A percentile compares a stretch with the other conserved stretches of the same genome.
Conservation (phyloP, 2,797 vertebrate species). For the Characodon lateralis region DNA sequence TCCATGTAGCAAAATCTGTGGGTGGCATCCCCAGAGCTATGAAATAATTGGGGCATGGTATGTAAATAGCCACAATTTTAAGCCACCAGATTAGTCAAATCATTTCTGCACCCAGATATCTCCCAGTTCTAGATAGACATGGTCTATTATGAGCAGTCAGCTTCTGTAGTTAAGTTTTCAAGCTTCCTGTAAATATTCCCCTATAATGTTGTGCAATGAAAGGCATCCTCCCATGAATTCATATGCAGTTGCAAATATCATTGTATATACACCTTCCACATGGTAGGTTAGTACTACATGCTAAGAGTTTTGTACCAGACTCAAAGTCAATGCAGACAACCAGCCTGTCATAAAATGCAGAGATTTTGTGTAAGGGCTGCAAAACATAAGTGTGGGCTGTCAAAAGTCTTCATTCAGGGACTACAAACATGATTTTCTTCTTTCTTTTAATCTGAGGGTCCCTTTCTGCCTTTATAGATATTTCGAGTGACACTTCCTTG, state of each 20-base stretch:
- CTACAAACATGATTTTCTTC: constrained; percentile 3
- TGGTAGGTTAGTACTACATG: not conserved
- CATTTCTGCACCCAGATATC: not conserved
- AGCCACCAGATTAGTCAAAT: not conserved
- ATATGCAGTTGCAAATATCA: not conserved
- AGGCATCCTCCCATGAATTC: not conserved
- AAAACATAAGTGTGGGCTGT: not conserved
- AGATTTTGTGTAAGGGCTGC: constrained; percentile 8
- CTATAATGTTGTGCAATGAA: not conserved
- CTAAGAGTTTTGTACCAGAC: not conserved
- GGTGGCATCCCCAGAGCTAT: not conserved
- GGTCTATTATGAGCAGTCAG: not conserved
- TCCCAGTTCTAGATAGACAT: not conserved
- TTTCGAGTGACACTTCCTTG: constrained; percentile 22
- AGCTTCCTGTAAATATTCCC: not conserved
- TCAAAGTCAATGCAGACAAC: not conserved
- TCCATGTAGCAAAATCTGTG: not conserved
- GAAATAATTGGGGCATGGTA: not conserved
- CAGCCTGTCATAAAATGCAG: not conserved
- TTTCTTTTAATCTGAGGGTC: constrained; percentile 15
- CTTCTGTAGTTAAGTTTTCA: not conserved
- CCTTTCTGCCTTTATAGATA: constrained; percentile 14
- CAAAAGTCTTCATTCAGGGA: not conserved
- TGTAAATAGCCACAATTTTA: not conserved
- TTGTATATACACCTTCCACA: not conserved